phyloP scores from a whole-genome alignment of 2,888 invertebrate species.

The Rotaria magnacalcarata region DNA sequence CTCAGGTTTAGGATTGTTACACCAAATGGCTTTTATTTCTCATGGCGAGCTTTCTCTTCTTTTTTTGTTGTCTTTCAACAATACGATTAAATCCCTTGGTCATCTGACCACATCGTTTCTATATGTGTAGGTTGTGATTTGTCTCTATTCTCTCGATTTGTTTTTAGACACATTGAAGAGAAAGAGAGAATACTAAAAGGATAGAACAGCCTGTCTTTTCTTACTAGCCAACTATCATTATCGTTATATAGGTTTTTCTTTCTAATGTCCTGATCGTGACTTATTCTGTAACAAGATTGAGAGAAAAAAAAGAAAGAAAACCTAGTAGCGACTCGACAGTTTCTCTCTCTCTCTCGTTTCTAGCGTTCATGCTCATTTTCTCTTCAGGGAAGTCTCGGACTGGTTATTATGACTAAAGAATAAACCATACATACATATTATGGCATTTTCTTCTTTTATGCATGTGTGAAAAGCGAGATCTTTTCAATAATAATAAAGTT shows the following conservation, averaged over 20 bases:
- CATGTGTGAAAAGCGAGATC: not conserved
- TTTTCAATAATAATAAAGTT: slow-evolving; percentile 11
- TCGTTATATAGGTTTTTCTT: slow-evolving; percentile 19
- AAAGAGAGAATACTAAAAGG: not conserved
- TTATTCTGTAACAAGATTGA: not conserved
- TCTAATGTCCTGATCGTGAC: not conserved
- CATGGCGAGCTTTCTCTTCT: not conserved
- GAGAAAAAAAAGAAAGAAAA: not conserved
- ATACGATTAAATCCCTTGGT: slow-evolving; percentile 25
- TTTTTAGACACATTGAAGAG: not conserved
- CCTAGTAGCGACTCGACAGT: slow-evolving; percentile 8
- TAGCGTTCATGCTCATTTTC: not conserved
- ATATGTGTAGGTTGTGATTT: not conserved
- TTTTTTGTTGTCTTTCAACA: not conserved
- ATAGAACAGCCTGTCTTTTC: not conserved
- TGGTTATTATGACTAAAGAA: not conserved
- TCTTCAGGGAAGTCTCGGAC: not conserved
- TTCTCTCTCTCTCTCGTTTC: not conserved
- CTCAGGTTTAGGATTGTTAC: not conserved
- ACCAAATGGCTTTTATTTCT: slow-evolving; percentile 4
- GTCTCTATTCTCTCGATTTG: not conserved
- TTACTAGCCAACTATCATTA: not conserved
- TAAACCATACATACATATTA: not conserved
- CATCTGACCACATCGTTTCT: slow-evolving; percentile 22
- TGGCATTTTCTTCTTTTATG: slow-evolving; percentile 1